Conservation (phyloP, 2,113 vertebrate species). For the Aptenodytes patagonicus region DNA sequence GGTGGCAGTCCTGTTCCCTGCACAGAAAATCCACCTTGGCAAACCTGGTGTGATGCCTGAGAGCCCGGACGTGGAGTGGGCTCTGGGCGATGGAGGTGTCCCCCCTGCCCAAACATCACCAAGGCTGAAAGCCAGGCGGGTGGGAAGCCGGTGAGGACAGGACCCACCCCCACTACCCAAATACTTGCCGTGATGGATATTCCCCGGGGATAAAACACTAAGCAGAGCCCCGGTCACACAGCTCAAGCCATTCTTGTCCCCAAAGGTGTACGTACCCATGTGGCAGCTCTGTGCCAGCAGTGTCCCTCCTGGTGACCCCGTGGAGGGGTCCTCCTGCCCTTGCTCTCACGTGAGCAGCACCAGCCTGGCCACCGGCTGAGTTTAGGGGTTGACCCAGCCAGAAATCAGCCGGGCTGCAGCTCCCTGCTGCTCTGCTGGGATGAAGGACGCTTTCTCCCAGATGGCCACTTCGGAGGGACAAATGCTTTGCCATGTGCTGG, state of each 20-base stretch:
- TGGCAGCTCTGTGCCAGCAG: background rate
- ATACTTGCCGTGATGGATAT: rapidly evolving
- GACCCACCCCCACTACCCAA: background rate
- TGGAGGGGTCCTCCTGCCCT: background rate
- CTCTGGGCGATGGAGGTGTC: background rate
- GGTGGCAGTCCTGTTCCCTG: background rate
- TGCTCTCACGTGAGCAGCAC: background rate
- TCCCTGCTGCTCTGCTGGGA: background rate
- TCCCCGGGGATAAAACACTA: background rate
- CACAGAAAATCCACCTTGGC: background rate
- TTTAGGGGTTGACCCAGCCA: background rate
- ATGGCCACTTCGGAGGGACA: background rate
- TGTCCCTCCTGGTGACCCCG: background rate
- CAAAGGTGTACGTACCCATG: rapidly evolving
- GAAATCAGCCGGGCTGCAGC: background rate
- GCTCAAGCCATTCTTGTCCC: rapidly evolving
- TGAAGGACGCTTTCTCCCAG: background rate
- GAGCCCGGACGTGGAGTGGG: background rate
- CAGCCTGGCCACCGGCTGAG: rapidly evolving
- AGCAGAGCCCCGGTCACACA: background rate
- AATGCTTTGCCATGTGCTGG: background rate
- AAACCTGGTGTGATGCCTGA: background rate
- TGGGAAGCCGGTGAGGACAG: background rate
- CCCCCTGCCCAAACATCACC: background rate
- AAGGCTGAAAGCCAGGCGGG: rapidly evolving